A percentile compares a stretch with the other conserved stretches of the same genome.
phyloP scores from a whole-genome alignment of 2,888 invertebrate genomes.

The Endomychus coccineus region DNA sequence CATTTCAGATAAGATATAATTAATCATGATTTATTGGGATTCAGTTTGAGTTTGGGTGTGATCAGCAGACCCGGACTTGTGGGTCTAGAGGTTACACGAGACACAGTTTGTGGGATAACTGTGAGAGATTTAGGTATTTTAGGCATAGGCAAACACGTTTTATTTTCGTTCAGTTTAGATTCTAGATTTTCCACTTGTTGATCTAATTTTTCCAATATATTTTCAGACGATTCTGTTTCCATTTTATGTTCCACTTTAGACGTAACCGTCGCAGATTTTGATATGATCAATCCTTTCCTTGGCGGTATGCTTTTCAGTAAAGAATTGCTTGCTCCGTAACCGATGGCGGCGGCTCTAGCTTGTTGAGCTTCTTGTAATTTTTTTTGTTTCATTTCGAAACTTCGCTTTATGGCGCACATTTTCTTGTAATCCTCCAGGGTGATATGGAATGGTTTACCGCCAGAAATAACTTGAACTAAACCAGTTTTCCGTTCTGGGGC shows the following conservation, averaged over 20 bases:
- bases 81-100: conserved; percentile 30
- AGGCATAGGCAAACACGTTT: conserved; percentile 53
- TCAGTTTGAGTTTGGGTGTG: conserved; percentile 28
- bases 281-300: conserved; percentile 31
- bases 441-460: conserved; percentile 72
- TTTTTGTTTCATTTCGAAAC: conserved; percentile 44
- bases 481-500: conserved; percentile 44
- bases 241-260: conserved; percentile 21
- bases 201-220: conserved; percentile 43
- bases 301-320: conserved; percentile 32
- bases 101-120: conserved; percentile 64
- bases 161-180: conserved; percentile 35
- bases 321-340: conserved; percentile 25
- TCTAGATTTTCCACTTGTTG: conserved; percentile 45
- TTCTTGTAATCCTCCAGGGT: conserved; percentile 73
- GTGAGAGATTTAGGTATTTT: conserved; percentile 76
- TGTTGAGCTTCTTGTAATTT: conserved; percentile 54
- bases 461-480: conserved; percentile 66
- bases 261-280: conserved; percentile 32
- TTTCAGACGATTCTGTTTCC: conserved; percentile 27
- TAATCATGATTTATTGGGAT: conserved; percentile 36
- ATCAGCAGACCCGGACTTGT: conserved; percentile 37
- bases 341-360: conserved; percentile 16
- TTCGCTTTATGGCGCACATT: conserved; percentile 65
- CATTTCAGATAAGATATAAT: conserved; percentile 22